Evolutionary conservation across 1,140 invertebrate genomes (phyloP), one percentile per base, ranked within the genome.

Genomic region (Zaprionus nigranus): DNA sequence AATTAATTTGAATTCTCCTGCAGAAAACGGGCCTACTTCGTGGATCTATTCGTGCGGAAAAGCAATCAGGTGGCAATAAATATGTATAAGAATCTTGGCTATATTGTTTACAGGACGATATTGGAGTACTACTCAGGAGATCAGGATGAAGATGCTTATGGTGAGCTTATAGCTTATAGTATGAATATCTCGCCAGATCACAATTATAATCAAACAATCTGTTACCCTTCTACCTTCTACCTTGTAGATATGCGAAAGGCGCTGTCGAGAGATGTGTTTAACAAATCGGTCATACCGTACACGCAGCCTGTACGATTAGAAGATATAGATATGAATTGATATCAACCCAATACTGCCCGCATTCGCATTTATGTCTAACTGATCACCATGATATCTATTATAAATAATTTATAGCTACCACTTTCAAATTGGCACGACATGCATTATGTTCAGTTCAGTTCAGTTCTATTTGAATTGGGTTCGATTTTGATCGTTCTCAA

Each of bases 101-200:
- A 99, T 92, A 98, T 98, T 77, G 97, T 99, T 1, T 99, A 99
- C 93, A 94, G 99, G 71, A 97, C 97, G 51, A 98, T 99, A 57
- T 93, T 99, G 58, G 98, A 99, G 93, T 99, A 99, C 94, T 99
- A 99, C 93, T 98, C 97, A 53, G 98, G 98, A 38, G 97, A 98
- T 93, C 97, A 97, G 28, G 98, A 99, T 94, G 99, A 99, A 96
- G 97, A 99, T 95, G 99, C 98, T 74, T 99, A 97, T 95, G 98
- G 98, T 99, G 95, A 34, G 72, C 1, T 59, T 6, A 15, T 36
- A 30, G 15, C 2, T 56, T 6, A 15, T 36, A 30, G 15, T 13
- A 34, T 36, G 3, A 13, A 60, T 22, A 59, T 56, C 43, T 51
- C 7, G n/a, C n/a, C 6, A 46, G n/a, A 46, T 46, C 40, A n/a